phyloP scores from a whole-genome alignment of 2,888 invertebrate species.

The Eupithecia inturbata region DNA sequence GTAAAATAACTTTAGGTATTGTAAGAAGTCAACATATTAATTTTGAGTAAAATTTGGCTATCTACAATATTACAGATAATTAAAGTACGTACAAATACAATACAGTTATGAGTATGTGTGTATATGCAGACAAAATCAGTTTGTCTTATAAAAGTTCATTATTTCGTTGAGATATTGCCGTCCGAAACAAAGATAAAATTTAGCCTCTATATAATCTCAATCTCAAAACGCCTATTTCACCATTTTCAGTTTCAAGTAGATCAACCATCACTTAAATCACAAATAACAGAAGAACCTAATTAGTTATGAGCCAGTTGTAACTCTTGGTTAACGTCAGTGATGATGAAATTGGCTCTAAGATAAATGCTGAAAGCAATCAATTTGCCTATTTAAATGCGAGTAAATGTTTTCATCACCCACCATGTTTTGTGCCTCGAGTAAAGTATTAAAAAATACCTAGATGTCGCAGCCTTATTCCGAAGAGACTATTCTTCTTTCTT shows the following conservation, averaged over 20 bases:
- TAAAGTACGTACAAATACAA: not conserved
- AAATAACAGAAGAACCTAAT: not conserved
- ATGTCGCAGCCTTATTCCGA: constrained; percentile 12
- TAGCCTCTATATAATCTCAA: constrained; percentile 3
- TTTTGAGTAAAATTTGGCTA: not conserved
- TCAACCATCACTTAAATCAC: not conserved
- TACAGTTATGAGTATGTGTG: not conserved
- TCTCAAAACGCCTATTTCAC: not conserved
- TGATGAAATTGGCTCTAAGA: not conserved
- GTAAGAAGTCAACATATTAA: not conserved
- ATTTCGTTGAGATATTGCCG: not conserved
- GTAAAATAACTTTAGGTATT: not conserved
- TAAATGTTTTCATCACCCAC: not conserved
- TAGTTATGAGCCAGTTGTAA: not conserved
- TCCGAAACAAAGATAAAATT: not conserved
- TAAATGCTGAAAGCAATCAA: not conserved
- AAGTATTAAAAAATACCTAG: constrained; percentile 2
- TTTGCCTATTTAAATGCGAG: not conserved
- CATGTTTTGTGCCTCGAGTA: not conserved
- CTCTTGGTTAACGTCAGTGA: not conserved
- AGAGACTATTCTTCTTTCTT: constrained; percentile 64
- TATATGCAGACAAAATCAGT: not conserved
- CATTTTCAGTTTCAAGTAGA: not conserved
- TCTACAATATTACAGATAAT: not conserved
- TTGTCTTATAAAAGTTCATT: not conserved